Percentiles rank a stretch among this genome's conserved stretches.
These are phyloP conservation scores for Pasiphila rectangulata DNA, from an alignment of 2,888 invertebrate genomes.

Conservation along the genomic window DNA sequence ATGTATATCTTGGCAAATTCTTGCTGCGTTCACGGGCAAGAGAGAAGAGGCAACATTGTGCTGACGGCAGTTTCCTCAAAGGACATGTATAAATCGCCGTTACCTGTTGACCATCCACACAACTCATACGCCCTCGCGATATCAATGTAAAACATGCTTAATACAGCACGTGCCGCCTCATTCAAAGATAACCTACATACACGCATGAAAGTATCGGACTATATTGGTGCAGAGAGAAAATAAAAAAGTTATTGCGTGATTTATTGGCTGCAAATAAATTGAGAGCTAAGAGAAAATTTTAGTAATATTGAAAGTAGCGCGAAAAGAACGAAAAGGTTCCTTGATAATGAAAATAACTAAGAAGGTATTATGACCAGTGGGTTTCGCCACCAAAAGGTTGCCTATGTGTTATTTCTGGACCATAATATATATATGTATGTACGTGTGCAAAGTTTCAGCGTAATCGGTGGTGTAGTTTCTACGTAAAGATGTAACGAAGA, in stretches of 20 bases:
- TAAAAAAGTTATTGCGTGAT: slow-evolving; percentile 17
- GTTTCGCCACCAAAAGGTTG: too few species aligned
- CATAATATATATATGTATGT: too few species aligned
- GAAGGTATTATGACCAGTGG: too few species aligned
- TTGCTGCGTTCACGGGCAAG: too few species aligned
- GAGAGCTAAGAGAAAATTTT: not conserved
- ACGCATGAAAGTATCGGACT: slow-evolving; percentile 6
- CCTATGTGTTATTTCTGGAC: too few species aligned
- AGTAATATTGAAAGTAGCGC: slow-evolving; percentile 3
- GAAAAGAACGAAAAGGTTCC: not conserved
- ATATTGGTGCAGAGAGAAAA: slow-evolving; percentile 15
- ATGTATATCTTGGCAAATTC: too few species aligned
- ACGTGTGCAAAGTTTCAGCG: too few species aligned
- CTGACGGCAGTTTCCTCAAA: too few species aligned
- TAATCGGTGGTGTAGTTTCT: too few species aligned
- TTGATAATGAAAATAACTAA: too few species aligned
- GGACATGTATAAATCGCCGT: not conserved
- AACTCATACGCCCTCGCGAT: not conserved
- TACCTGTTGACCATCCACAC: not conserved
- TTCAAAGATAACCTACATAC: slow-evolving; percentile 20
- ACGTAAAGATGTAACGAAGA: too few species aligned
- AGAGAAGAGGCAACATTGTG: too few species aligned
- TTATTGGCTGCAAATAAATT: slow-evolving; percentile 12
- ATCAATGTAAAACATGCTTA: slow-evolving; percentile 1
- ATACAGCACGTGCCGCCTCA: slow-evolving; percentile 8